These are phyloP conservation scores for Drosophila anomelani DNA, from an alignment of 2,888 invertebrate species.

Conservation along the genomic window DNA sequence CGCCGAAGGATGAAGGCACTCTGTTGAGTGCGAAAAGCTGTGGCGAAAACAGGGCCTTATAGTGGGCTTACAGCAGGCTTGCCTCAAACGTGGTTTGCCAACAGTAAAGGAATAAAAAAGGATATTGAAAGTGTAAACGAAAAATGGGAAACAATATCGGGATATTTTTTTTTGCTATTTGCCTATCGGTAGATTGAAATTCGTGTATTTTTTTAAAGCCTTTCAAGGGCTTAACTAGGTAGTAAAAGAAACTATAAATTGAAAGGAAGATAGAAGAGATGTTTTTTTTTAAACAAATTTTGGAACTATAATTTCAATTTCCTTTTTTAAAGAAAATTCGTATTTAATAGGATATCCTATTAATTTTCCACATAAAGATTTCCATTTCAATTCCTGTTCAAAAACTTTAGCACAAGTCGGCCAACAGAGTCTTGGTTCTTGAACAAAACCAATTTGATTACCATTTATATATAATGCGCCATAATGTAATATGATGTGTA, in stretches of 20 bases:
- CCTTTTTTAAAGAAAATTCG: too few species aligned
- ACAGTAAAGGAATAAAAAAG: not conserved
- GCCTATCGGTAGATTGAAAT: not conserved
- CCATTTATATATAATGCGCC: conserved; percentile 35
- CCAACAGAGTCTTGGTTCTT: conserved; percentile 17
- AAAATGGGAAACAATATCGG: not conserved
- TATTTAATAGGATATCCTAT: not conserved
- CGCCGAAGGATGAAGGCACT: not conserved
- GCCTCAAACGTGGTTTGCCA: conserved; percentile 4
- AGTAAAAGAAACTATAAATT: not conserved
- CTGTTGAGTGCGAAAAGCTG: conserved; percentile 14
- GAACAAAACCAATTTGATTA: conserved; percentile 42
- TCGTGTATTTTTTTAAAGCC: not conserved
- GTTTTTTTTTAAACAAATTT: too few species aligned
- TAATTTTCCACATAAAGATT: not conserved
- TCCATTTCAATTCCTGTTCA: not conserved
- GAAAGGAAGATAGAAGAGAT: too few species aligned
- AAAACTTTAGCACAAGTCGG: conserved; percentile 10
- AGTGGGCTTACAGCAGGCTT: conserved; percentile 6
- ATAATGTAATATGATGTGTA: conserved; percentile 48
- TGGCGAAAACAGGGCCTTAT: conserved; percentile 6
- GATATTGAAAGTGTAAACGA: not conserved
- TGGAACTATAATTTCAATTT: too few species aligned
- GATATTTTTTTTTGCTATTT: not conserved
- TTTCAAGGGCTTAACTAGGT: not conserved